Percentiles rank a stretch among this genome's conserved stretches.
phyloP scores from a whole-genome alignment of 2,113 vertebrate genomes.

The Pseudorhombus dupliciocellatus region DNA sequence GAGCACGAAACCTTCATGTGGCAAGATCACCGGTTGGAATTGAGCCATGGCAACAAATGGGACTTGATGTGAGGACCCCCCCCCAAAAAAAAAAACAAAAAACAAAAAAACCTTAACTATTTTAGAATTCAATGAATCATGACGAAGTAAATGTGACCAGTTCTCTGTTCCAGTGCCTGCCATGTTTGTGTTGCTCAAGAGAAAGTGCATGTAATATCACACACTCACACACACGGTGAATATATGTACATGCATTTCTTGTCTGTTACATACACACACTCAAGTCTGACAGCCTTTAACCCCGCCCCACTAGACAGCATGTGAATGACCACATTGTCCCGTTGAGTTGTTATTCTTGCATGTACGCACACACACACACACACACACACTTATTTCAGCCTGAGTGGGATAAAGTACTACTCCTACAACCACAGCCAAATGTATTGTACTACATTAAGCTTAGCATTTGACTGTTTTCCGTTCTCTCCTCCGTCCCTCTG shows the following conservation, averaged over 20 bases:
- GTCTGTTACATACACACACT: not conserved
- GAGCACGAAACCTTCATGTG: constrained; percentile 35
- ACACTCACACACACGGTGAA: constrained; percentile 15
- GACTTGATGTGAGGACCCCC: constrained; percentile 5
- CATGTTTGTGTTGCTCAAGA: constrained; percentile 73
- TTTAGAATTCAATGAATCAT: constrained; percentile 42
- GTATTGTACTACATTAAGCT: constrained; percentile 22
- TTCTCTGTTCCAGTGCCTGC: constrained; percentile 80
- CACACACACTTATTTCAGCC: constrained; percentile 28
- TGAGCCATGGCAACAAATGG: constrained; percentile 4
- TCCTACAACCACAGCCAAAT: constrained; percentile 42
- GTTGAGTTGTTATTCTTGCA: constrained; percentile 33
- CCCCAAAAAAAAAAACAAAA: not conserved
- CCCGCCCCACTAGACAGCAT: constrained; percentile 65
- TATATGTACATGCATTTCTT: not conserved
- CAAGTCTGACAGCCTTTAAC: constrained; percentile 21
- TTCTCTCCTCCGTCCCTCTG: constrained; percentile 2
- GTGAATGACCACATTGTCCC: constrained; percentile 65
- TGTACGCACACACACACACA: constrained; percentile 25
- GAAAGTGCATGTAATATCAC: constrained; percentile 70
- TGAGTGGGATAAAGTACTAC: constrained; percentile 32
- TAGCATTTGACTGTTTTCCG: not conserved
- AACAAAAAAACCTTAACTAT: constrained; percentile 18
- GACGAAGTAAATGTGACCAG: constrained; percentile 72
- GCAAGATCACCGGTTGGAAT: not conserved